Evolutionary conservation across 1,140 invertebrate species (phyloP).

Genomic region (Micrasema longulum): DNA sequence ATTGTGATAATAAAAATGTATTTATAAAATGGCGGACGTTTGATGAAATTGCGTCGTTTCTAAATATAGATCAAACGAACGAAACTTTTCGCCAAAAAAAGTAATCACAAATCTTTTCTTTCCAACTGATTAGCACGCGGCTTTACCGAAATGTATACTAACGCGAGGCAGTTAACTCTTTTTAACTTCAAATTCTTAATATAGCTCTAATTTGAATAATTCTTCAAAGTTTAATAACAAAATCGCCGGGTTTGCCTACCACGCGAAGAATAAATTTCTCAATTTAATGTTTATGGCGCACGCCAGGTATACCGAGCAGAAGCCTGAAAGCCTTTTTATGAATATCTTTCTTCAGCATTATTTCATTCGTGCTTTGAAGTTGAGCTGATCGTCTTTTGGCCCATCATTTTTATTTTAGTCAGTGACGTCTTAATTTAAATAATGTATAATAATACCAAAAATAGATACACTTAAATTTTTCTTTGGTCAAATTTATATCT

Average conservation of each 20-base stretch:
- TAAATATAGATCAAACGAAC: not conserved
- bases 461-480: too few relatives aligned
- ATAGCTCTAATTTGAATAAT: slow-evolving; percentile 53
- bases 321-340: slow-evolving; percentile 41
- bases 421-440: not conserved
- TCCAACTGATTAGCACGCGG: slow-evolving; percentile 11
- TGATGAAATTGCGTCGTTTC: not conserved
- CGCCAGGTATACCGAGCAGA: slow-evolving; percentile 26
- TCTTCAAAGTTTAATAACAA: slow-evolving; percentile 49
- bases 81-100: not conserved
- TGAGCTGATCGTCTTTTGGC: slow-evolving; percentile 1
- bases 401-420: slow-evolving; percentile 11
- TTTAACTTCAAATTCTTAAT: slow-evolving; percentile 51
- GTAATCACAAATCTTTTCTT: slow-evolving; percentile 11
- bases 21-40: not conserved
- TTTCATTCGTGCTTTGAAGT: slow-evolving; percentile 29
- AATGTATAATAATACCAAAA: too few relatives aligned
- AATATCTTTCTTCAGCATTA: slow-evolving; percentile 40
- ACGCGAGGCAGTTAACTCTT: slow-evolving; percentile 32
- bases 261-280: slow-evolving; percentile 51
- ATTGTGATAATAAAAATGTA: too few relatives aligned
- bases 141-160: not conserved
- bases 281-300: slow-evolving; percentile 42
- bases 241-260: slow-evolving; percentile 45
- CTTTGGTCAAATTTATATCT: too few relatives aligned